Evolutionary conservation across 2,797 vertebrate species (phyloP), one percentile per base, ranked within the genome.

Genomic region (Eurystomus glaucurus): DNA sequence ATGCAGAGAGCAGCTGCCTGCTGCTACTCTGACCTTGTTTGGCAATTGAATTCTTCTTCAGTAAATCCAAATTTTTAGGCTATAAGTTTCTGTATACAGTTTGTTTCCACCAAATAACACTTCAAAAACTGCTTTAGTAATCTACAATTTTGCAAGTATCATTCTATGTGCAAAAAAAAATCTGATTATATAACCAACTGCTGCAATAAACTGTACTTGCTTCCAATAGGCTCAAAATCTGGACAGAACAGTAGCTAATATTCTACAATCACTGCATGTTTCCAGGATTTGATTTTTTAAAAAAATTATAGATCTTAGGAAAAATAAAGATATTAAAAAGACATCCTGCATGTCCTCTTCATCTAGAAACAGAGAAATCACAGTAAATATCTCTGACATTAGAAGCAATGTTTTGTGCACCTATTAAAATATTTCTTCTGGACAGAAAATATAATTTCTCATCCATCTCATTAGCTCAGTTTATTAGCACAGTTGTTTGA

Each of bases 271-370:
- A 64, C 5, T 54, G 6, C 15, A 45, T 17, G 9, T 26, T 77
- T 61, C 57, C 22, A 37, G 60, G 11, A 60, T n/a, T 66, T 88
- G 10, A 0, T 0, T 9, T 28, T 9, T 55, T 35, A 2, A 2
- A 41, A 58, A 26, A 37, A 54, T 26, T 35, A 33, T 1, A 54
- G 7, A 37, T 51, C 21, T 57, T 54, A 37, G 23, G 13, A 13
- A 33, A n/a, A 13, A 61, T 45, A 31, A n/a, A 23, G 15, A 35
- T 14, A 19, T 9, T 7, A 28, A 58, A 76, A 62, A 60, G 14
- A 12, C 15, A 21, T 0, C 0, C 3, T 85, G 9, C 8, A 14
- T 4, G 2, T 50, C 2, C 11, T 26, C 28, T 71, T 64, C 18
- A 52, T 50, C 20, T 48, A 71, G 69, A 76, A 88, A 61, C 6